These are phyloP conservation scores for Fistularia tabacaria DNA, from an alignment of 2,797 vertebrate genomes.

Conservation along the genomic window DNA sequence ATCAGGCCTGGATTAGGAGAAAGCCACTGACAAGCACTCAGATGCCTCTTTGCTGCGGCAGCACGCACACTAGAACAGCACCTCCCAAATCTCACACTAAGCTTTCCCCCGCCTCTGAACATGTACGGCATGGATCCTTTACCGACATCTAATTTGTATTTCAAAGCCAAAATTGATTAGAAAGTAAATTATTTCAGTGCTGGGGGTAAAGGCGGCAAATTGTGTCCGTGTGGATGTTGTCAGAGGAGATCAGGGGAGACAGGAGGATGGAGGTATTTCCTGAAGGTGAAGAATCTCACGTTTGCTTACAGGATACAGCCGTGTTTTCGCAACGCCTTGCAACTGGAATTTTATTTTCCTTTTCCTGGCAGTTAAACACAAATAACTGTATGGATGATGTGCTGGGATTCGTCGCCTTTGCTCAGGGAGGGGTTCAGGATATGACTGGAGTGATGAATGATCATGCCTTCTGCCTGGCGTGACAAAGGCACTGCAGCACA, in stretches of 20 bases:
- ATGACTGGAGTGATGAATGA: slow-evolving; percentile 74
- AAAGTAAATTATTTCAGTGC: slow-evolving; percentile 41
- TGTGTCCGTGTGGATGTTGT: slow-evolving; percentile 17
- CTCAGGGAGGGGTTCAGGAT: slow-evolving; percentile 68
- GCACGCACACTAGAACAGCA: slow-evolving; percentile 38
- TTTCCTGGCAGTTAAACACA: slow-evolving; percentile 74
- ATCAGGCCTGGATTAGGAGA: slow-evolving; percentile 80
- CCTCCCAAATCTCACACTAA: slow-evolving; percentile 68
- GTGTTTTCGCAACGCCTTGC: slow-evolving; percentile 51
- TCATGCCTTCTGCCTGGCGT: slow-evolving; percentile 54
- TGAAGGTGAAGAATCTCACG: slow-evolving; percentile 34
- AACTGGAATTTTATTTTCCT: slow-evolving; percentile 67
- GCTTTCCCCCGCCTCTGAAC: slow-evolving; percentile 55
- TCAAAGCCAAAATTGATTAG: slow-evolving; percentile 71
- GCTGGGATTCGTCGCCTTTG: slow-evolving; percentile 61
- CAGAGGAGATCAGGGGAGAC: slow-evolving; percentile 32
- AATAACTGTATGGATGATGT: slow-evolving; percentile 70
- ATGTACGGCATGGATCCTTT: slow-evolving; percentile 58
- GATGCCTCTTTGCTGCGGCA: slow-evolving; percentile 53
- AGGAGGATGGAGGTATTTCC: slow-evolving; percentile 42
- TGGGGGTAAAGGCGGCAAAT: slow-evolving; percentile 18
- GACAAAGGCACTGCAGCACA: slow-evolving; percentile 68
- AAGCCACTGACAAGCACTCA: slow-evolving; percentile 76
- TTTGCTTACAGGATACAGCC: slow-evolving; percentile 63
- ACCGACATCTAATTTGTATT: slow-evolving; percentile 61